Base-by-base conservation (phyloP, 2,888 invertebrate species). In the Capitulum mitella region DNA sequence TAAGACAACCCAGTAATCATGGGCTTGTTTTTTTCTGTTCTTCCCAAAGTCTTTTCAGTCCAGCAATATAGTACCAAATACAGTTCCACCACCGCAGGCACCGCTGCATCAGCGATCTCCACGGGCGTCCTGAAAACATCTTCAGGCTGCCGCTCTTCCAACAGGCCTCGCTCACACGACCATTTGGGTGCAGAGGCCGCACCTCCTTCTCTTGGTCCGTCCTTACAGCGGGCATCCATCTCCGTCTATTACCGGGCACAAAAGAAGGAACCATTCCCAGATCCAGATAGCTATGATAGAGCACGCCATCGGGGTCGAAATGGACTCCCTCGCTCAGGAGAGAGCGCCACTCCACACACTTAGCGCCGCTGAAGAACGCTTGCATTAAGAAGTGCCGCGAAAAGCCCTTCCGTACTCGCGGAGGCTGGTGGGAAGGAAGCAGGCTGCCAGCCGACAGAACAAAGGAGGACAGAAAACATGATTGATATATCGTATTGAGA, bases 201-300 rank as follows among this genome's bases (percentile, higher is more conserved):
- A 29, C 58, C n/a, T 29, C n/a, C n/a, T 29, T 34, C 34, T 19
- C 34, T 29, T 10, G 5, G 64, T 2, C 34, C 16, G 19, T 14
- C 64, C 34, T 34, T 19, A 34, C 64, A 34, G 0, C 64, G 34
- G 32, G 32, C 64, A 64, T 64, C 64, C 64, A 34, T 64, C 64
- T 64, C 64, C 64, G 64, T 64, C 64, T 64, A 64, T 64, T 64
- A 64, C 64, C 64, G 64, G 19, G 32, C 64, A 64, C 64, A 64
- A 64, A 64, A 34, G 64, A 32, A 34, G 64, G 19, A 34, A 64
- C 64, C 64, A 64, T 64, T 64, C 19, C 64, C 64, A 64, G 32
- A 64, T 64, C 64, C 64, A 64, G 64, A 64, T 64, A 64, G 64
- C 64, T 64, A 64, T 64, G 64, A 64, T 64, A 64, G 64, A 64